phyloP scores from a whole-genome alignment of 2,113 vertebrate genomes.

The Tretioscincus oriximinensis region DNA sequence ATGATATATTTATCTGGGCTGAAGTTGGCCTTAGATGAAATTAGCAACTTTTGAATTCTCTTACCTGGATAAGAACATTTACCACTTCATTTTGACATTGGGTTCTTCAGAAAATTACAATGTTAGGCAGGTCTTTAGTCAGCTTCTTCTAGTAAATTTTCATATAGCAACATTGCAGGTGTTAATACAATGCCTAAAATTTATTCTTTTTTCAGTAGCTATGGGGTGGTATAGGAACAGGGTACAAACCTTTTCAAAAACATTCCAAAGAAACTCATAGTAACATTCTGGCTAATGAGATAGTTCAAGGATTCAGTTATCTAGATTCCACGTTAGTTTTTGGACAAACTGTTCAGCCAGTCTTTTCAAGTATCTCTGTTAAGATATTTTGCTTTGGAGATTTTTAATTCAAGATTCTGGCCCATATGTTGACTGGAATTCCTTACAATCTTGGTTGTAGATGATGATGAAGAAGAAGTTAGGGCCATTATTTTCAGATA shows the following conservation, averaged over 20 bases:
- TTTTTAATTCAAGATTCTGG: background rate
- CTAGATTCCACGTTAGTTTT: background rate
- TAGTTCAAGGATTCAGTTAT: background rate
- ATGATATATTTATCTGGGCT: too few species aligned
- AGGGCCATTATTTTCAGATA: too few species aligned
- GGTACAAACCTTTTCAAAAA: background rate
- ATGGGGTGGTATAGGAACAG: background rate
- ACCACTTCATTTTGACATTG: background rate
- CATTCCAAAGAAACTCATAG: background rate
- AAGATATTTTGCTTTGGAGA: background rate
- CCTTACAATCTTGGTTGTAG: background rate
- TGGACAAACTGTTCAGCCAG: background rate
- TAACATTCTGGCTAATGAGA: background rate
- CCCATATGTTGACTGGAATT: background rate
- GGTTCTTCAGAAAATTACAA: background rate
- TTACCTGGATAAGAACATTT: background rate
- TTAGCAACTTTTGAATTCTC: background rate
- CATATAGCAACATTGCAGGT: constrained; percentile 25
- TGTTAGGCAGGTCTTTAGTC: constrained; percentile 34
- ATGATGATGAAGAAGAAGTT: background rate
- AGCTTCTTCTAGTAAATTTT: background rate
- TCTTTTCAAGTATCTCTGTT: background rate
- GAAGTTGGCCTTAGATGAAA: background rate
- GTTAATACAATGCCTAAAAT: constrained; percentile 25
- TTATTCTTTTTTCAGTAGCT: constrained; percentile 13